A percentile compares a stretch with the other conserved stretches of the same genome.
Evolutionary conservation across 2,113 vertebrate species (phyloP).

Genomic region (Periophthalmodon schlosseri): DNA sequence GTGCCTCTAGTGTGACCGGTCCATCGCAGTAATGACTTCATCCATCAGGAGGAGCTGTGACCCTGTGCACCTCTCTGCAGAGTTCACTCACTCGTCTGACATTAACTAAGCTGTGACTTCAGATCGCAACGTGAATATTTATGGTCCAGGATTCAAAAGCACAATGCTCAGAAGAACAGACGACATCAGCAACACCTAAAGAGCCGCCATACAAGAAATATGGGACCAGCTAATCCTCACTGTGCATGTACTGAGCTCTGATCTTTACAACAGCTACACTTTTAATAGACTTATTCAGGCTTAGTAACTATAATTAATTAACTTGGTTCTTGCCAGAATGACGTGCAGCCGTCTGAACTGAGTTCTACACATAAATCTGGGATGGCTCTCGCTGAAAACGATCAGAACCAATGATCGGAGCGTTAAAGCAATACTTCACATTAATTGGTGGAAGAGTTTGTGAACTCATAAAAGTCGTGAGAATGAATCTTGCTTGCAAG

Average conservation of each 20-base stretch:
- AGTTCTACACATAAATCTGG: no score
- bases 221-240: not conserved
- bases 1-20: constrained; percentile 25
- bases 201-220: not conserved
- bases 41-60: constrained; percentile 32
- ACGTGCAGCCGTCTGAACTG: no score
- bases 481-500: no score
- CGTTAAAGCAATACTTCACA: no score
- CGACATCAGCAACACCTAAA: not conserved
- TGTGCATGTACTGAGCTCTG: not conserved
- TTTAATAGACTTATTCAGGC: no score
- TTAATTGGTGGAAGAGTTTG: no score
- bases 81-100: constrained; percentile 13
- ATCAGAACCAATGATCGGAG: no score
- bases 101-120: constrained; percentile 40
- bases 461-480: no score
- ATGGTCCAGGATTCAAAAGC: constrained; percentile 29
- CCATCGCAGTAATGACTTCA: constrained; percentile 21
- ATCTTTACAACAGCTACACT: no score
- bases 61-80: not conserved
- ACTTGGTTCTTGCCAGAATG: no score
- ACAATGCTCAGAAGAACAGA: not conserved
- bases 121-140: constrained; percentile 51
- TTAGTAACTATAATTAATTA: no score
- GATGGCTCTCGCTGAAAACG: no score